phyloP scores from a whole-genome alignment of 2,113 vertebrate genomes.

The Oceanites oceanicus region DNA sequence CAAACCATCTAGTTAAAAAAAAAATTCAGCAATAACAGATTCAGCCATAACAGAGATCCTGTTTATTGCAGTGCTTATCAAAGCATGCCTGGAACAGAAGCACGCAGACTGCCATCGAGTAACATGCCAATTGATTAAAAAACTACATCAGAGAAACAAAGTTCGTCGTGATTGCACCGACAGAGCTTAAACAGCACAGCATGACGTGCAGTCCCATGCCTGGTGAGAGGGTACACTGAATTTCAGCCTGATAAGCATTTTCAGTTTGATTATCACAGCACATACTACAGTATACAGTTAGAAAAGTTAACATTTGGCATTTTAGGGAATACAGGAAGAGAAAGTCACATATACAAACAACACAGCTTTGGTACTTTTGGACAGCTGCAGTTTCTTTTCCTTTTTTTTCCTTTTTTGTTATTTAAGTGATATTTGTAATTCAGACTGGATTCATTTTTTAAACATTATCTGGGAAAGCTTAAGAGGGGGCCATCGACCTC shows the following conservation, averaged over 20 bases:
- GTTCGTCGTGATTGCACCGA: fast-evolving
- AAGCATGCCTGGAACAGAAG: not conserved
- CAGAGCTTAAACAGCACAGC: not conserved
- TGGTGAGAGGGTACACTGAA: not conserved
- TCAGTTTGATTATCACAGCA: not conserved
- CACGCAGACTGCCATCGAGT: not conserved
- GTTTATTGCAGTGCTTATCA: not conserved
- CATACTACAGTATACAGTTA: not conserved
- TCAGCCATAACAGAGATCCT: not conserved
- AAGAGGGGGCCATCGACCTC: not conserved
- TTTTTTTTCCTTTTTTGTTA: not conserved
- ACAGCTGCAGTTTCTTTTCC: not conserved
- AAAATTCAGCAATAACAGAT: not conserved
- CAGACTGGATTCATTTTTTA: not conserved
- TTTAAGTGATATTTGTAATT: not conserved
- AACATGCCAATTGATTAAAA: not conserved
- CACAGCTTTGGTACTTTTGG: not conserved
- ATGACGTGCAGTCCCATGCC: not conserved
- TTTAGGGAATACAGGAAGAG: not conserved
- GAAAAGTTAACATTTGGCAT: not conserved
- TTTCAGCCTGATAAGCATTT: not conserved
- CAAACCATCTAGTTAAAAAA: not conserved
- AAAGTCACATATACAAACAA: not conserved
- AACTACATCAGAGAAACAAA: not conserved
- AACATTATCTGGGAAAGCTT: not conserved